phyloP scores from a whole-genome alignment of 2,113 vertebrate species.

The Elachura formosa region DNA sequence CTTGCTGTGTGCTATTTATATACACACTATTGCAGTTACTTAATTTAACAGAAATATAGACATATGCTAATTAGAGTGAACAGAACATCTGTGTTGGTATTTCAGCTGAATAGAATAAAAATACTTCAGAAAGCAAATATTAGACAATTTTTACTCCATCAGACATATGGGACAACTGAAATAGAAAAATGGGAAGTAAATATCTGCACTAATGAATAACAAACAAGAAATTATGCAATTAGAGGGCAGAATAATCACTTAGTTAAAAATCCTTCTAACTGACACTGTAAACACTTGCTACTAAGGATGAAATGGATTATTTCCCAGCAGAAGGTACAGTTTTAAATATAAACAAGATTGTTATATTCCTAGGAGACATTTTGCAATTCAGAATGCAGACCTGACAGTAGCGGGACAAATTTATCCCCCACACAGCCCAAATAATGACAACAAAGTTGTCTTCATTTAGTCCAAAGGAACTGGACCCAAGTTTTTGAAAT shows the following conservation, averaged over 20 bases:
- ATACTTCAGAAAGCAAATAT: slow-evolving; percentile 24
- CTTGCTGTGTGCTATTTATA: not conserved
- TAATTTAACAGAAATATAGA: slow-evolving; percentile 23
- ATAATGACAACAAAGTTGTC: not conserved
- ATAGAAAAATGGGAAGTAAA: slow-evolving; percentile 26
- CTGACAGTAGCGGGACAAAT: not conserved
- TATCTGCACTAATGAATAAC: slow-evolving; percentile 24
- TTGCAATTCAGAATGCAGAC: slow-evolving; percentile 1
- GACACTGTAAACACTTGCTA: slow-evolving; percentile 5
- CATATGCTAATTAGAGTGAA: not conserved
- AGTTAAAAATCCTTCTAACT: slow-evolving; percentile 6
- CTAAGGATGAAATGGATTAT: slow-evolving; percentile 24
- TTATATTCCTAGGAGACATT: slow-evolving; percentile 2
- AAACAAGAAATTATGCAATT: slow-evolving; percentile 13
- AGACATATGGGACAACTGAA: slow-evolving; percentile 14
- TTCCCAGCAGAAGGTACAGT: not conserved
- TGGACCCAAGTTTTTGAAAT: not conserved
- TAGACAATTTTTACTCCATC: not conserved
- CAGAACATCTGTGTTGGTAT: slow-evolving; percentile 47
- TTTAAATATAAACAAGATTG: slow-evolving; percentile 12
- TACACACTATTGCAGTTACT: not conserved
- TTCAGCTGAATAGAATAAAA: slow-evolving; percentile 17
- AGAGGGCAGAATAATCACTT: slow-evolving; percentile 1
- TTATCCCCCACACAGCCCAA: not conserved
- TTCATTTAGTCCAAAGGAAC: not conserved